phyloP scores from a whole-genome alignment of 2,888 invertebrate species.

The Ophion ellenae region DNA sequence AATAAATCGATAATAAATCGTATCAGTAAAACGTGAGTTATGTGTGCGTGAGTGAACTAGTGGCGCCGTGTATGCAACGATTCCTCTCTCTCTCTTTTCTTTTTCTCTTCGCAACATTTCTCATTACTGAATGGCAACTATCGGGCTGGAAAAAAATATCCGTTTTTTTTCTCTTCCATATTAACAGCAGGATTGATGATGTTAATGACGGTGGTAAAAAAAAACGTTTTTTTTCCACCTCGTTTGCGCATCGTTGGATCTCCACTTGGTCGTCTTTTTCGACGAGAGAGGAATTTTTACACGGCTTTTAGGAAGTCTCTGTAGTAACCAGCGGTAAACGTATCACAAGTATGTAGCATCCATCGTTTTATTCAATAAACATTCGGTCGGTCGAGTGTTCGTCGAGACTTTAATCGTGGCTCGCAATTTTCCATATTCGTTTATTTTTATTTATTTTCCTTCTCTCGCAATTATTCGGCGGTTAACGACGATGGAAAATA shows the following conservation, averaged over 20 bases:
- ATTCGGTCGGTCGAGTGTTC: conserved; percentile 57
- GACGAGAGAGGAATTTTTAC: conserved; percentile 50
- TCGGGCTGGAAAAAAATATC: too few species aligned
- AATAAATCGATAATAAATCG: conserved; percentile 70
- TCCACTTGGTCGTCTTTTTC: conserved; percentile 24
- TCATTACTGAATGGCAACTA: not conserved
- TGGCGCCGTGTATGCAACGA: conserved; percentile 77
- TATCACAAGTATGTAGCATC: conserved; percentile 84
- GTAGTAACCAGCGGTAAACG: conserved; percentile 84
- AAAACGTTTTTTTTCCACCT: not conserved
- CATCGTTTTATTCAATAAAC: conserved; percentile 75
- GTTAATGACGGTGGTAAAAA: not conserved
- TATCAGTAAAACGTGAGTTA: conserved; percentile 80
- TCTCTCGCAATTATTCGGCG: conserved; percentile 32
- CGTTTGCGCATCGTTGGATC: not conserved
- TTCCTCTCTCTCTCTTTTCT: conserved; percentile 33
- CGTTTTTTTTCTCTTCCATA: not conserved
- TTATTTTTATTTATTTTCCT: not conserved
- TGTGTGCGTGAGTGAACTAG: conserved; percentile 84
- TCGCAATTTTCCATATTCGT: not conserved
- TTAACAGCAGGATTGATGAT: not conserved
- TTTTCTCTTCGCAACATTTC: not conserved
- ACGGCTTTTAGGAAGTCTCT: conserved; percentile 83
- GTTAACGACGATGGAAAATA: conserved; percentile 35
- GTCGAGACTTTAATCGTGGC: conserved; percentile 36